Base-by-base conservation (phyloP, 2,888 invertebrate species). In the Artemia sinica region DNA sequence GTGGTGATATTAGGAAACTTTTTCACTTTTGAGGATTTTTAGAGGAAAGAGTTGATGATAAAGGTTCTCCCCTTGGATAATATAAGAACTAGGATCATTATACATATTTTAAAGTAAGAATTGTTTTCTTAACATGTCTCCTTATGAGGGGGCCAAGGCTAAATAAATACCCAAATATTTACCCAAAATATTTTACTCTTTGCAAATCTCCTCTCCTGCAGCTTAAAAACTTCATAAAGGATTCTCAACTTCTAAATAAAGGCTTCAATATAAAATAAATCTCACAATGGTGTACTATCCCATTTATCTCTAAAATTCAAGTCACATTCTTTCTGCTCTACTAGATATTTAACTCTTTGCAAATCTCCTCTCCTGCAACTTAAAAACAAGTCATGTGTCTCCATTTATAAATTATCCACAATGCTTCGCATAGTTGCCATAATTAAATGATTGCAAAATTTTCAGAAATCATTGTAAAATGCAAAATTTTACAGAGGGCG, bases 211-310 rank as follows among this genome's bases (percentile, higher is more conserved):
- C 75, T 68, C 72, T 73, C 10, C 73, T 69, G 69, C 74, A 74
- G 67, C 72, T 73, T 9, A 71, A 68, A 68, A 74, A 75, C 41
- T 74, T 71, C 63, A 73, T 74, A 50, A 51, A 50, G n/a, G 67
- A 6, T 50, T 71, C 71, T 28, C 28, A 1, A 28, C 28, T 28
- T 28, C 28, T 28, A 28, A 1, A 28, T 28, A 7, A 18, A 4
- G 8, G 2, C 14, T 58, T 6, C 11, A 12, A 49, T 9, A 66
- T 13, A 13, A 49, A 50, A 11, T 41, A 66, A 11, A 68, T 76
- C 78, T 77, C 76, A 81, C 78, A 81, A 71, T 6, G 81, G 81
- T 11, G 81, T 80, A 71, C 79, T 79, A 75, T 81, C 81, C 80
- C 80, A 81, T 72, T 76, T 77, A 72, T 81, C 81, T 71, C 80